These are phyloP conservation scores for Ciconia maguari DNA, from an alignment of 2,113 vertebrate species.

Conservation along the genomic window DNA sequence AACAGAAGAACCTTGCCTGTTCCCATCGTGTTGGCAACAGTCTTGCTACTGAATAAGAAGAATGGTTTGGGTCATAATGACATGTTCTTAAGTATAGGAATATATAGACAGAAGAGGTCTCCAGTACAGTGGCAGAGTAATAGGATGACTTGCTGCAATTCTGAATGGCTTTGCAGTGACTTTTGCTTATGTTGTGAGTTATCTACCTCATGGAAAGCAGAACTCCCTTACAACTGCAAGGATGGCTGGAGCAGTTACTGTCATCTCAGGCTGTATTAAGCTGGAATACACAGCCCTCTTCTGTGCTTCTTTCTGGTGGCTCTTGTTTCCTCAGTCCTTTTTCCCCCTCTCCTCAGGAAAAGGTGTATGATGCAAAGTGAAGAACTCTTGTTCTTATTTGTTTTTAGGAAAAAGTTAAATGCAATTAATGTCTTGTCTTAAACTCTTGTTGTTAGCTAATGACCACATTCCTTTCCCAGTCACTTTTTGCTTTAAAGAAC, in stretches of 20 bases:
- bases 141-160: neutral
- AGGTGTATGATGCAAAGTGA: neutral
- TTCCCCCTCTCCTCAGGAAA: no score
- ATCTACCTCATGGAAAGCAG: neutral
- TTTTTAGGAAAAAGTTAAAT: neutral
- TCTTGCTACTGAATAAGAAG: neutral
- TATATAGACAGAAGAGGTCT: neutral
- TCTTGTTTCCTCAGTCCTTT: neutral
- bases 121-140: neutral
- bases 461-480: neutral
- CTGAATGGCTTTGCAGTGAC: neutral
- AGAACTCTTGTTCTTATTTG: neutral
- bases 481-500: neutral
- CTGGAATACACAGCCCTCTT: neutral
- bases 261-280: neutral
- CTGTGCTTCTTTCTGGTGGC: neutral
- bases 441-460: neutral
- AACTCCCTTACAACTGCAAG: neutral
- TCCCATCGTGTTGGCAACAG: neutral
- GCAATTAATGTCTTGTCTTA: neutral
- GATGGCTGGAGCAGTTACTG: neutral
- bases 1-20: neutral
- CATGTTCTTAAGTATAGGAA: neutral
- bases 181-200: neutral
- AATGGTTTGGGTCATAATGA: neutral